Base-by-base conservation (phyloP, 2,888 invertebrate genomes). In the Danaus chrysippus region DNA sequence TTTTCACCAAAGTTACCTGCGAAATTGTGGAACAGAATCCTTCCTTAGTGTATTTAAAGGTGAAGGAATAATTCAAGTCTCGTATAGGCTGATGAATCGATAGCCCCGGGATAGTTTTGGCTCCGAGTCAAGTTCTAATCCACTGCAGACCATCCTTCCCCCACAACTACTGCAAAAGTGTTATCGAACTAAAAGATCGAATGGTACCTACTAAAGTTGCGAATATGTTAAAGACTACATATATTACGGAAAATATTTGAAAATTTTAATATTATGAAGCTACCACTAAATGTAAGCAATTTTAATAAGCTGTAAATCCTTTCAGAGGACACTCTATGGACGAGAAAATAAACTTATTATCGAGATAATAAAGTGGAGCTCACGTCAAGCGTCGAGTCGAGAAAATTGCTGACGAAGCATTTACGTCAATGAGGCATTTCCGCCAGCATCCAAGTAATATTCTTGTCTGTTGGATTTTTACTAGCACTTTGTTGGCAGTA, bases 391-490 rank as follows among this genome's bases (percentile, higher is more conserved):
- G 46, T 41, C 15, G 49, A 54, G 56, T 43, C 19, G 60, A 46
- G 54, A 61, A 61, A 61, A 61, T 61, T 59, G 58, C 61, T 19
- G 66, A 56, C 46, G 41, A 58, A n/a, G 57, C 61, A 56, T 54
- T 63, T 63, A 66, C 49, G 59, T 57, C 64, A 64, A 63, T 56
- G 58, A 61, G 59, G 54, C 61, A 54, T 56, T 66, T 66, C 66
- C 66, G 66, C 15, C 46, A 11, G 58, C 57, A 42, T 42, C 52
- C 66, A 54, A 41, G 56, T 54, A 59, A 61, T 57, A 53, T 54
- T 59, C 46, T 49, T 49, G 49, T 49, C 49, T 17, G 49, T 49
- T 10, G 49, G 49, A 49, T 49, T 49, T 49, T 15, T 17, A 49
- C 49, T 15, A 49, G 10, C 49, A 49, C 49, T 49, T 49, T 49